Evolutionary conservation across 2,797 vertebrate species (phyloP).

Genomic region (Hipposideros larvatus): DNA sequence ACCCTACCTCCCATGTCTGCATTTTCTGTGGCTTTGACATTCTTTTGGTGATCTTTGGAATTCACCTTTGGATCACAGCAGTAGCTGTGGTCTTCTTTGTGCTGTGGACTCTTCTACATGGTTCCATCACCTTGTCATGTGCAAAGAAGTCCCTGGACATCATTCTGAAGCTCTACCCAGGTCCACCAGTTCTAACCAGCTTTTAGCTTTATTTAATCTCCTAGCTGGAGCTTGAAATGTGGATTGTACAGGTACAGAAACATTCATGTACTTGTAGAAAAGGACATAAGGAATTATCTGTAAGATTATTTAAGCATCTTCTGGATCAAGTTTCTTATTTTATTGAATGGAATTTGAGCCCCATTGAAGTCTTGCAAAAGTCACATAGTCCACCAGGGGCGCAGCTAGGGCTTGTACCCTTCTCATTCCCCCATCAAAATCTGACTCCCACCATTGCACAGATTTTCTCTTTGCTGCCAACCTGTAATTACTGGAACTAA

Average conservation of each 20-base stretch:
- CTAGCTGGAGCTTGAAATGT: background rate
- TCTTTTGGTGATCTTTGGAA: background rate
- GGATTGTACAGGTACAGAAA: background rate
- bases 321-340: background rate
- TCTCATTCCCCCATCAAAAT: background rate
- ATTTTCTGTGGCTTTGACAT: background rate
- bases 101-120: fast-evolving
- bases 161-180: background rate
- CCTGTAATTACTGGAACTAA: background rate
- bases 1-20: background rate
- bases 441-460: background rate
- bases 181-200: background rate
- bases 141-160: background rate
- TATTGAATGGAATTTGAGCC: background rate
- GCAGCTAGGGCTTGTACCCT: background rate
- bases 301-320: background rate
- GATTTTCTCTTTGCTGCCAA: background rate
- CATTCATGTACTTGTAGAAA: background rate
- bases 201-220: background rate
- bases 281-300: background rate
- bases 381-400: background rate
- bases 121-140: fast-evolving
- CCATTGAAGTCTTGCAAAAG: background rate
- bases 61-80: background rate
- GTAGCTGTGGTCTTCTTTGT: background rate